phyloP scores from a whole-genome alignment of 2,888 invertebrate genomes.

The Epistrophella euchroma region DNA sequence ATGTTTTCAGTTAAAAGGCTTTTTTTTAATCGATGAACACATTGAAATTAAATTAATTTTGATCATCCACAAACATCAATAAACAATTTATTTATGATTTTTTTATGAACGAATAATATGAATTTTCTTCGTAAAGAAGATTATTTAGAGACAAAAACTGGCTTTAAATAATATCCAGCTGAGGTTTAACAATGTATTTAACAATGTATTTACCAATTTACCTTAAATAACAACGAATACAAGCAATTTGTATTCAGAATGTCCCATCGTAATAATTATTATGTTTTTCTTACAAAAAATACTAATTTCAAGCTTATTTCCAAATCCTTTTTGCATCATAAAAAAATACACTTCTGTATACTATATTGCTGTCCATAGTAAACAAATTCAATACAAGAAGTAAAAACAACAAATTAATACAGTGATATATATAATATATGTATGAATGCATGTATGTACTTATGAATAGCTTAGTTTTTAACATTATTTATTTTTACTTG shows the following conservation, averaged over 20 bases:
- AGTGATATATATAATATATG: constrained; percentile 14
- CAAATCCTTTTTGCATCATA: constrained; percentile 16
- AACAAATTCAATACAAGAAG: constrained; percentile 10
- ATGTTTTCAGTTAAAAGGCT: background rate
- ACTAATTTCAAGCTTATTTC: constrained; percentile 12
- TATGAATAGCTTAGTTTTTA: constrained; percentile 37
- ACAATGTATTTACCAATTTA: background rate
- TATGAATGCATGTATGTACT: background rate
- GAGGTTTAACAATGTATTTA: constrained; percentile 2
- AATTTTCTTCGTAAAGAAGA: background rate
- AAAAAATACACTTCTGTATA: constrained; percentile 14
- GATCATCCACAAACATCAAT: background rate
- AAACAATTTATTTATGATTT: background rate
- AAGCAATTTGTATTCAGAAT: constrained; percentile 8
- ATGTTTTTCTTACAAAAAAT: constrained; percentile 15
- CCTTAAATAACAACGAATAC: constrained; percentile 11
- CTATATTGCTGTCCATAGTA: background rate
- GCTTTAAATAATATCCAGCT: background rate
- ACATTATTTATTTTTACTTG: constrained; percentile 29
- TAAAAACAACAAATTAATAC: constrained; percentile 26
- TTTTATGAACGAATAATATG: background rate
- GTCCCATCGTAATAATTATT: background rate
- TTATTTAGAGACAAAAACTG: background rate
- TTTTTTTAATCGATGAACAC: background rate
- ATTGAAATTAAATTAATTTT: background rate